Percentiles rank a stretch among this genome's conserved stretches.
These are phyloP conservation scores for Eurytoma adleriae DNA, from an alignment of 2,888 invertebrate species.

Conservation along the genomic window DNA sequence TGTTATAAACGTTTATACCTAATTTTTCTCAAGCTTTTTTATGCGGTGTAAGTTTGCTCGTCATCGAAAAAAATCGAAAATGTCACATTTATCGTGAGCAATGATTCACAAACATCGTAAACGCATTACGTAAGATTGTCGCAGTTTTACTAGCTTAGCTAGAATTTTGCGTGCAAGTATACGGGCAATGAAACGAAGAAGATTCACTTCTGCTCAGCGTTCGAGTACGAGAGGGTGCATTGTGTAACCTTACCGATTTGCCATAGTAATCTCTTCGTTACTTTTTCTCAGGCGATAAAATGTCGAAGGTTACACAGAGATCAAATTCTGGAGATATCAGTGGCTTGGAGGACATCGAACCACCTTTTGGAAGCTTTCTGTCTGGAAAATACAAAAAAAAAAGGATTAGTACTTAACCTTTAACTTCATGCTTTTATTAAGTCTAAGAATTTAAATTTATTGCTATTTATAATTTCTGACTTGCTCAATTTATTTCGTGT, in stretches of 20 bases:
- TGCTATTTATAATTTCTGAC: neutral
- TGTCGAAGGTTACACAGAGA: constrained; percentile 62
- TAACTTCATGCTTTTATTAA: constrained; percentile 21
- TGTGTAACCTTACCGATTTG: neutral
- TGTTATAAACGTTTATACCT: too few species aligned
- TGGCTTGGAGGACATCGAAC: constrained; percentile 64
- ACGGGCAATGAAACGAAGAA: neutral
- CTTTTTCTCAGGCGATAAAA: constrained; percentile 33
- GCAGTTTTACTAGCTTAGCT: too few species aligned
- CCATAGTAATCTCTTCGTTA: neutral
- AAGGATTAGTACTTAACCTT: constrained; percentile 46
- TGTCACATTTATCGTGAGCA: neutral
- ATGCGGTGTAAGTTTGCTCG: too few species aligned
- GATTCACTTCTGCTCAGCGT: neutral
- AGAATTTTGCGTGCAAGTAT: neutral
- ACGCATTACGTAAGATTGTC: constrained; percentile 8
- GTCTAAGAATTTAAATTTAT: neutral
- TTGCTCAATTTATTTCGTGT: neutral
- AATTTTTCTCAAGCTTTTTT: too few species aligned
- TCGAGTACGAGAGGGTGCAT: neutral
- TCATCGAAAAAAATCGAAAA: too few species aligned
- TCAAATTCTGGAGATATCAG: constrained; percentile 65
- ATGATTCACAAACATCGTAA: constrained; percentile 14
- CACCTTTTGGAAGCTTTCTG: constrained; percentile 66
- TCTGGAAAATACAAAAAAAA: constrained; percentile 71